phyloP scores from a whole-genome alignment of 2,888 invertebrate species.

The Melitaea athalia region DNA sequence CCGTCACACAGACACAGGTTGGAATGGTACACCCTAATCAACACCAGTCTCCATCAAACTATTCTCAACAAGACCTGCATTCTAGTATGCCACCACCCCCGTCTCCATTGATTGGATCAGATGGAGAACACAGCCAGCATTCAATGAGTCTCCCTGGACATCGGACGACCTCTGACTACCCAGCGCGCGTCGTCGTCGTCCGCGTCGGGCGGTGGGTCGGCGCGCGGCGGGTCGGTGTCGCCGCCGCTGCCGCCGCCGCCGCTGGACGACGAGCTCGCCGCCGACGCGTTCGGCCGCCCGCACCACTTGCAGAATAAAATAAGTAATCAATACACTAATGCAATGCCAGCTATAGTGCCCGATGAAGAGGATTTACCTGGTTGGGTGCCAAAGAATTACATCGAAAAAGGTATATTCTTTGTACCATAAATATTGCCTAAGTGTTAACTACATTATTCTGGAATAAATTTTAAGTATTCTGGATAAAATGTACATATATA shows the following conservation, averaged over 20 bases:
- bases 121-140: constrained; percentile 82
- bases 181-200: constrained; percentile 74
- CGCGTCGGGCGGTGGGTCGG: constrained; percentile 62
- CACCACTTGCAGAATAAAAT: constrained; percentile 71
- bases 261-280: constrained; percentile 88
- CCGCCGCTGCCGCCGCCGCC: constrained; percentile 95
- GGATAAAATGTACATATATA: no score
- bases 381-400: constrained; percentile 97
- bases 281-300: constrained; percentile 89
- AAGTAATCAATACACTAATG: constrained; percentile 85
- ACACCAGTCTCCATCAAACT: constrained; percentile 82
- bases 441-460: no score
- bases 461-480: no score
- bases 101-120: constrained; percentile 88
- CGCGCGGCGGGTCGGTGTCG: constrained; percentile 85
- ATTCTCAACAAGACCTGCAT: constrained; percentile 85
- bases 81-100: constrained; percentile 93
- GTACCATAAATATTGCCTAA: neutral
- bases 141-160: constrained; percentile 77
- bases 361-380: constrained; percentile 94
- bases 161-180: constrained; percentile 20
- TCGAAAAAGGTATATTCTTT: constrained; percentile 89
- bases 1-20: constrained; percentile 85
- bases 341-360: constrained; percentile 90
- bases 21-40: constrained; percentile 95